These are phyloP conservation scores for Macrophya alboannulata DNA, from an alignment of 2,888 invertebrate species.

Conservation along the genomic window DNA sequence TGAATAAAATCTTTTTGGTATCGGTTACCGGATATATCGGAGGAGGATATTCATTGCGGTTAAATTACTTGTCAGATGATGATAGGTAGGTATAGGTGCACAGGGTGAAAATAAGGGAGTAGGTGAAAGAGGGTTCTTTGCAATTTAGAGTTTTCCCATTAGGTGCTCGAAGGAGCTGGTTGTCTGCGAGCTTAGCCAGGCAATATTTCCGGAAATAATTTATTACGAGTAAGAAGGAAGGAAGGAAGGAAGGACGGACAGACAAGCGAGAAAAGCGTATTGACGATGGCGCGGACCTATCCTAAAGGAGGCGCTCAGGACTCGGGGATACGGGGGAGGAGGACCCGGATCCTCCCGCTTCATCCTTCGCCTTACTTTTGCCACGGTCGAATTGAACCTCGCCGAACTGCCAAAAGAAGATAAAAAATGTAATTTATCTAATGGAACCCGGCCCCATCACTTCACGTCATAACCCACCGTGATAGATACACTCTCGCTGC, in stretches of 20 bases:
- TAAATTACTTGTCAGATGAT: conserved; percentile 39
- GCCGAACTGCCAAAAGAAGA: conserved; percentile 51
- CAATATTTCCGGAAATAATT: conserved; percentile 52
- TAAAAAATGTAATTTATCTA: conserved; percentile 55
- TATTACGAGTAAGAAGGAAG: conserved; percentile 36
- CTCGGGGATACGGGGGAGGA: background rate
- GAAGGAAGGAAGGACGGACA: conserved; percentile 25
- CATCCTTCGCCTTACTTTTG: conserved; percentile 6
- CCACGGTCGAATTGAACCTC: conserved; percentile 47
- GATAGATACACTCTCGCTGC: conserved; percentile 48
- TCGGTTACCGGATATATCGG: background rate
- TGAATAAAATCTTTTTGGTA: background rate
- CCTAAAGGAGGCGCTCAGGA: background rate
- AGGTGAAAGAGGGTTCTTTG: conserved; percentile 35
- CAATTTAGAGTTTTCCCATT: conserved; percentile 55
- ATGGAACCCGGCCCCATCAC: conserved; percentile 49
- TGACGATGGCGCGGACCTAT: conserved; percentile 38
- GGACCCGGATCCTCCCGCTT: background rate
- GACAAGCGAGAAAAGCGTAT: conserved; percentile 43
- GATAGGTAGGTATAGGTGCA: background rate
- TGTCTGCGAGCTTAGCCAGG: conserved; percentile 35
- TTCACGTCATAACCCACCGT: conserved; percentile 53
- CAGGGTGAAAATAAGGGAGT: conserved; percentile 32
- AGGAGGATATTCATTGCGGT: conserved; percentile 20
- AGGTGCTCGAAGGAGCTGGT: conserved; percentile 31